Evolutionary conservation across 1,140 invertebrate species (phyloP).

Genomic region (Ceratosolen fusciceps): DNA sequence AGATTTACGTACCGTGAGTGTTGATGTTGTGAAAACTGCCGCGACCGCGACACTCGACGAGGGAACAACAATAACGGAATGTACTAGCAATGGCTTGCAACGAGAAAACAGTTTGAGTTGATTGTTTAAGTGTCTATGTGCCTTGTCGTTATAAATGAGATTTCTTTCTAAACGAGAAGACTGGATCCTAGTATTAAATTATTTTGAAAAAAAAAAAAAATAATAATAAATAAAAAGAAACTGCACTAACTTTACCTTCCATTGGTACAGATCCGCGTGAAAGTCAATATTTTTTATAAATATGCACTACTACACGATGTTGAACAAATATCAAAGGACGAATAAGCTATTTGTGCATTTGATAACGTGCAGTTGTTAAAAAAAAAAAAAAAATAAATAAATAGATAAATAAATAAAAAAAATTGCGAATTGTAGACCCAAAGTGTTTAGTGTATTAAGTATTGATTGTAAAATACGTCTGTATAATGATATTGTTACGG

Average conservation of each 20-base stretch:
- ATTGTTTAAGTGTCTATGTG: not conserved
- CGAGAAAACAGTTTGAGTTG: not conserved
- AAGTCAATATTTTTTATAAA: not conserved
- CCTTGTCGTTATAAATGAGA: slow-evolving; percentile 23
- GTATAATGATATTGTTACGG: not conserved
- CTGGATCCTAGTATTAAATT: slow-evolving; percentile 54
- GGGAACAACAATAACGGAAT: not conserved
- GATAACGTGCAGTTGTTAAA: not conserved
- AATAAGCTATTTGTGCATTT: not conserved
- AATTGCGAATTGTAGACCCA: not conserved
- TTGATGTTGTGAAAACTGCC: slow-evolving; percentile 25
- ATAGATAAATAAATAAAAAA: not conserved
- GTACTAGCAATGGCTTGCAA: not conserved
- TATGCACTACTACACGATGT: not conserved
- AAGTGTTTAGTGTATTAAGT: not conserved
- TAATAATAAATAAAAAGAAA: too few species aligned
- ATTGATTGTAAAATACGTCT: not conserved
- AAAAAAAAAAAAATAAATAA: too few species aligned
- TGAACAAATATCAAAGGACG: not conserved
- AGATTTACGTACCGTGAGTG: not conserved
- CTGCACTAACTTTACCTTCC: not conserved
- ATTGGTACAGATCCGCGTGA: not conserved
- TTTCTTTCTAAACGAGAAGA: slow-evolving; percentile 50
- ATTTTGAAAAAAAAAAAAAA: too few species aligned
- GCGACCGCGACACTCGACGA: too few species aligned